Evolutionary conservation across 2,888 invertebrate genomes (phyloP), one percentile per base, ranked within the genome.

Genomic region (Rotaria macrura): DNA sequence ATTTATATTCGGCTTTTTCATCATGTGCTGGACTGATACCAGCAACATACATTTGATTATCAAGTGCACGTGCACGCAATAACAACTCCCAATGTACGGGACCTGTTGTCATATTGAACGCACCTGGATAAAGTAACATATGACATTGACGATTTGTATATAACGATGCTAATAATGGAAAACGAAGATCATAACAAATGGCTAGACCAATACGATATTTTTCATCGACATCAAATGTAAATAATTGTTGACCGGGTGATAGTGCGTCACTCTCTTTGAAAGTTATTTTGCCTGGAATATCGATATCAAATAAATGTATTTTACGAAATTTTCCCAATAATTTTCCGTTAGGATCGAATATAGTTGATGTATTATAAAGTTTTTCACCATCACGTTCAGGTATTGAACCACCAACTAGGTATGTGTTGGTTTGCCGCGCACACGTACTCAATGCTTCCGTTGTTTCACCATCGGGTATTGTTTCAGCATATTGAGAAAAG

Each of bases 61-160:
- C 97, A 54, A 94, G 92, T 55, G 97, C 96, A 84, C 97, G 92
- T 0, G 94, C 93, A 83, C 95, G 93, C 87, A 94, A 94, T 34
- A 97, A 92, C 9, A 96, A 90, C 89, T 96, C 94, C 96, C 96
- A 98, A 91, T 97, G 97, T 85, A 94, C 92, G 0, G 96, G 96
- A 0, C 97, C 97, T 0, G 97, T 97, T 2, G 95, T 96, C 95
- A 95, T 95, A 91, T 96, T 97, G 91, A 97, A 97, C 2, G 97
- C 96, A 47, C 94, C 96, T 0, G 97, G 97, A 92, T 96, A 97
- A 43, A 97, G 92, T 49, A 97, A 91, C 88, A 97, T 90, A 85
- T 95, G 93, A 89, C 96, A 96, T 0, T 95, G 95, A 94, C 89
- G 23, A 85, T 85, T 20, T 85, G 84, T 72, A 86, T 43, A 87